Evolutionary conservation across 2,797 vertebrate genomes (phyloP).

Genomic region (Sebastolobus altivelis): DNA sequence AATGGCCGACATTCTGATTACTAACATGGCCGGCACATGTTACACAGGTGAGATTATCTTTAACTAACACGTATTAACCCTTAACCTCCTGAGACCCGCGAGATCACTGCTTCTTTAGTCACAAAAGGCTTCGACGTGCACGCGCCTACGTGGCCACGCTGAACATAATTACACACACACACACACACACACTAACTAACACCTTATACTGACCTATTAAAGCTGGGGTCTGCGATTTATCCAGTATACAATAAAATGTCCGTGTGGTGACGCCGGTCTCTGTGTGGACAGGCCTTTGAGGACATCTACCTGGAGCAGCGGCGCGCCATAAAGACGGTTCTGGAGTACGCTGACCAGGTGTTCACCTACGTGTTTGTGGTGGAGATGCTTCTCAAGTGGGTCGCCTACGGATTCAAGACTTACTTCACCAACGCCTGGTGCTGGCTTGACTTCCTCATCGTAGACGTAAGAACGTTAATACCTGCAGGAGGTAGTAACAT

Average conservation of each 20-base stretch:
- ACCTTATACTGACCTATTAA: too few relatives aligned
- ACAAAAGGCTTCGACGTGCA: too few relatives aligned
- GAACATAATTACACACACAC: too few relatives aligned
- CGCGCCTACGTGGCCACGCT: too few relatives aligned
- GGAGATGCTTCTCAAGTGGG: conserved; percentile 97
- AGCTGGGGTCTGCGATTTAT: too few relatives aligned
- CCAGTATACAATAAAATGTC: too few relatives aligned
- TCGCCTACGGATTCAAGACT: conserved; percentile 93
- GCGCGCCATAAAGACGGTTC: conserved; percentile 87
- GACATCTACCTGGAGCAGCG: conserved; percentile 94
- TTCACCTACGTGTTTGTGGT: conserved; percentile 95
- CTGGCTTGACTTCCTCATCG: conserved; percentile 97
- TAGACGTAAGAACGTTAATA: conserved; percentile 87
- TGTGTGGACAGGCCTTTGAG: conserved; percentile 90
- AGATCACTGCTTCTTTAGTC: too few relatives aligned
- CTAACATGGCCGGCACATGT: neutral
- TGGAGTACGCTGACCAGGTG: conserved; percentile 94
- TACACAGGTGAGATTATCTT: conserved; percentile 32
- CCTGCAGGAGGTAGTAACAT: neutral
- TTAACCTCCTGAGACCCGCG: neutral
- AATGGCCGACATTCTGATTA: neutral
- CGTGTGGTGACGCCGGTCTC: neutral
- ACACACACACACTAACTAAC: too few relatives aligned
- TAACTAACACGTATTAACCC: too few relatives aligned
- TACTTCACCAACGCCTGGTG: conserved; percentile 99